A percentile compares a stretch with the other conserved stretches of the same genome.
Conservation (phyloP, 2,888 invertebrate genomes). For the Caenorhabditis doughertyi region DNA sequence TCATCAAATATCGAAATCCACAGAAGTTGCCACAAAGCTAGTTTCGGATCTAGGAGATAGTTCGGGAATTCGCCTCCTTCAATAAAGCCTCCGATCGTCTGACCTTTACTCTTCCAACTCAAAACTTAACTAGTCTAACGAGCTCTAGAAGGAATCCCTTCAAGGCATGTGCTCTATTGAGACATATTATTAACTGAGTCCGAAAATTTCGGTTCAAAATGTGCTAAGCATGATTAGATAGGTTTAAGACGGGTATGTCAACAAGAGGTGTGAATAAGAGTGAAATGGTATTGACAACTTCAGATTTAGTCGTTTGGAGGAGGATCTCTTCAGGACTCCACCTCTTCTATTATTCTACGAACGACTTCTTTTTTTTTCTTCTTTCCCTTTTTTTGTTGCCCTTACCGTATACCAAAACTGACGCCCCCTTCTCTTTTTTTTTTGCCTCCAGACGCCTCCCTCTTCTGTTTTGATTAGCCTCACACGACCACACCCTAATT, state of each 20-base stretch:
- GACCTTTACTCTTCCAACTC: too few relatives aligned
- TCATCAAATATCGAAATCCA: too few relatives aligned
- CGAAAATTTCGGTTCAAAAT: conserved; percentile 19
- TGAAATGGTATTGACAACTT: conserved; percentile 35
- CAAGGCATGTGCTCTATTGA: too few relatives aligned
- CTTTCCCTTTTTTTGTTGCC: conserved; percentile 1
- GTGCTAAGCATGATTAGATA: background rate
- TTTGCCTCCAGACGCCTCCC: conserved; percentile 18
- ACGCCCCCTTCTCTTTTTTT: background rate
- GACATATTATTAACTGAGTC: too few relatives aligned
- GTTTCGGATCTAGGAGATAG: too few relatives aligned
- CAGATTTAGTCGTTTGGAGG: background rate
- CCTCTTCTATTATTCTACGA: conserved; percentile 28
- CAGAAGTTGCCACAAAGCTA: too few relatives aligned
- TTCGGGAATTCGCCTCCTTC: too few relatives aligned
- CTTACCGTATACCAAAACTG: conserved; percentile 25
- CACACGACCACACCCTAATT: conserved; percentile 52
- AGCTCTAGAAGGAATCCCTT: too few relatives aligned
- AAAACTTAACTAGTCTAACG: too few relatives aligned
- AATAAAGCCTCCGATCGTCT: too few relatives aligned
- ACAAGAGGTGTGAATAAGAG: conserved; percentile 36
- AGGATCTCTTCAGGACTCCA: conserved; percentile 18
- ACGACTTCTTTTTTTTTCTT: background rate
- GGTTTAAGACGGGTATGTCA: conserved; percentile 11
- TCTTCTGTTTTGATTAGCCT: conserved; percentile 48